Evolutionary conservation across 2,113 vertebrate species (phyloP), one percentile per base, ranked within the genome.

Genomic region (Oncorhynchus mykiss): DNA sequence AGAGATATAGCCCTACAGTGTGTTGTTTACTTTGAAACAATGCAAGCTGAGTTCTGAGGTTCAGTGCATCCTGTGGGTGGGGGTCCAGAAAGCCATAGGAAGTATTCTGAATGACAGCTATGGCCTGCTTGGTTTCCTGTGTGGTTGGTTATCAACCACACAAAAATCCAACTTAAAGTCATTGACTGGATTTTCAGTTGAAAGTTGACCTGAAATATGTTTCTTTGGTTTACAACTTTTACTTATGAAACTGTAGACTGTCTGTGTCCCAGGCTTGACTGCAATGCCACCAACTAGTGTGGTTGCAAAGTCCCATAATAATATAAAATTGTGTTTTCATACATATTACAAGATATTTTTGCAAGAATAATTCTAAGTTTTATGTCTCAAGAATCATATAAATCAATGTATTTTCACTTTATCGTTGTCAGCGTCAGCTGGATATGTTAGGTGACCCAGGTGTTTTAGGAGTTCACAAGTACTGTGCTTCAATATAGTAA

Each of bases 1-100:
- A 20, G 34, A 70, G 69, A 86, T 80, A 75, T 65, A 84, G 64
- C 1, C 24, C 64, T 57, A 45, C 74, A 51, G 39, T 74, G 78
- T 64, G 82, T 73, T 80, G 72, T 89, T 76, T 81, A 84, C 70
- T 71, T 75, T 81, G 77, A 89, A 92, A 91, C 90, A 93, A 91
- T 88, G 54, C 80, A 78, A 77, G 78, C 83, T 76, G 79, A 82
- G 70, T n/a, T 45, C 65, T 65, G 66, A 20, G 72, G 83, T 84
- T 85, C 82, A 79, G 79, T 84, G 76, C 87, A 88, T 93, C 91
- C 93, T 91, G 88, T 89, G 89, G 92, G 91, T 84, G 89, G 86
- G 81, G 86, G 80, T 87, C 90, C 82, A 84, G 90, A 90, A 91
- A 93, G 87, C 90, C 86, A 85, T 84, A 89, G 82, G 89, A 91